Evolutionary conservation across 2,797 vertebrate genomes (phyloP).

Genomic region (Notoglanidium macrostoma): DNA sequence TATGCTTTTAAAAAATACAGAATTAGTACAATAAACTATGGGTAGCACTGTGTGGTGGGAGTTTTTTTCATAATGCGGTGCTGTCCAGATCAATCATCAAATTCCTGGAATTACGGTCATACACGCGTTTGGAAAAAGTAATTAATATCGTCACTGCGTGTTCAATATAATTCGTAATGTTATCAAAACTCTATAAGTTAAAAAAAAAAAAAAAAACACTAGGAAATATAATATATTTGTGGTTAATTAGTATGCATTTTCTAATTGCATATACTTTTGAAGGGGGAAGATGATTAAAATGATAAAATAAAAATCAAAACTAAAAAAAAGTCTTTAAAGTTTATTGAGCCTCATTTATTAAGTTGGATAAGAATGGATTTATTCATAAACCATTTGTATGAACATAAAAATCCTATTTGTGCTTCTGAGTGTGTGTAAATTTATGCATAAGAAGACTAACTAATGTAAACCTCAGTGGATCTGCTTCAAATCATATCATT

Average conservation of each 20-base stretch:
- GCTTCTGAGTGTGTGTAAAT: not conserved
- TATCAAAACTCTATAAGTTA: not conserved
- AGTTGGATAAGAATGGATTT: not conserved
- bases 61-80: not conserved
- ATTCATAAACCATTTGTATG: not conserved
- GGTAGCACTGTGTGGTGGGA: not conserved
- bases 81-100: slow-evolving; percentile 7
- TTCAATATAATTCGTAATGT: not conserved
- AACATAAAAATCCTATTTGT: not conserved
- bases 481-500: not conserved
- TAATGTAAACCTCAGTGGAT: slow-evolving; percentile 12
- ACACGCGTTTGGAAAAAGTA: not conserved
- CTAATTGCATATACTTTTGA: not conserved
- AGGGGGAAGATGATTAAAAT: not conserved
- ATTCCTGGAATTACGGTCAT: not conserved
- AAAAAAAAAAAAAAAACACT: not conserved
- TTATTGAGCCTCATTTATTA: not conserved
- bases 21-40: slow-evolving; percentile 16
- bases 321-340: not conserved
- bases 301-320: not conserved
- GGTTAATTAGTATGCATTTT: not conserved
- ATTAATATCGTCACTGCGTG: not conserved
- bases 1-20: slow-evolving; percentile 5
- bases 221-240: not conserved
- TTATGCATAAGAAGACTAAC: not conserved